Conservation (phyloP, 2,113 vertebrate species). For the Henicopernis longicauda region DNA sequence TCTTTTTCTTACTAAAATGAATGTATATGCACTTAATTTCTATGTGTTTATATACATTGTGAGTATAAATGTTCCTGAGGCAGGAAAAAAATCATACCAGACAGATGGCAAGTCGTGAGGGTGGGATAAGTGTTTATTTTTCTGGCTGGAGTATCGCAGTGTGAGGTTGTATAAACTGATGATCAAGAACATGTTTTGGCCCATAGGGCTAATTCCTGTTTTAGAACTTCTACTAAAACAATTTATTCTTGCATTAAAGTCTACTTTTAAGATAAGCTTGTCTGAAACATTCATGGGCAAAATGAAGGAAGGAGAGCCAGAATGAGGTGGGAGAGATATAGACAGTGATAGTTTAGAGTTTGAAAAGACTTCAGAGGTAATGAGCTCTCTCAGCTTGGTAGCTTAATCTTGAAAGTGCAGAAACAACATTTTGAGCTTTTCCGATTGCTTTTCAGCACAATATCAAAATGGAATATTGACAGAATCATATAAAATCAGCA, state of each 20-base stretch:
- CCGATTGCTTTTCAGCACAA: not conserved
- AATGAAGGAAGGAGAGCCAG: not conserved
- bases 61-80: not conserved
- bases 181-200: not conserved
- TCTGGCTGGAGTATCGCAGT: not conserved
- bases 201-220: not conserved
- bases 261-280: not conserved
- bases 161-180: constrained; percentile 25
- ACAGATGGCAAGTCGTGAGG: not conserved
- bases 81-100: not conserved
- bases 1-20: not conserved
- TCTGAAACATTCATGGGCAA: not conserved
- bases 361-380: not conserved
- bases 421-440: not conserved
- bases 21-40: not conserved
- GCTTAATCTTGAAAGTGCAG: not conserved
- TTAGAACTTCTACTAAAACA: not conserved
- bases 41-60: not conserved
- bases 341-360: not conserved
- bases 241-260: not conserved
- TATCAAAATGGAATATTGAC: not conserved
- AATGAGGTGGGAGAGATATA: not conserved
- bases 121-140: constrained; percentile 26
- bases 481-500: not conserved
- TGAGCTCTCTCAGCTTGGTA: not conserved